Evolutionary conservation across 2,113 vertebrate genomes (phyloP), one percentile per base, ranked within the genome.

Genomic region (Chaetodon trifascialis): DNA sequence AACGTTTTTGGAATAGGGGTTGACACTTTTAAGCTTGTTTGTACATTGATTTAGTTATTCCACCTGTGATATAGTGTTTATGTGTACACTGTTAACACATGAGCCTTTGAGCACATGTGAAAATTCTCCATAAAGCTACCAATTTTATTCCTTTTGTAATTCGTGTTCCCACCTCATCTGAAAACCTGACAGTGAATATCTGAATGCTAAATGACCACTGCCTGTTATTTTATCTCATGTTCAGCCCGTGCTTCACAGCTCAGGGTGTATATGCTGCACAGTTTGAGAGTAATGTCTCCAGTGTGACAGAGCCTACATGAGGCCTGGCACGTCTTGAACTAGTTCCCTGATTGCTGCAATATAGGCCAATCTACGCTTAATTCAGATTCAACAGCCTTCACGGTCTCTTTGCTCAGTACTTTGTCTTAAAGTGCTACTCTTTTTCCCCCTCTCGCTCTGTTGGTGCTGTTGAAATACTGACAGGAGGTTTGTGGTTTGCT

Each of bases 301-400:
- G 81, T 79, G 86, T 83, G 76, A 80, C 47, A 52, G 74, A 89
- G 87, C 65, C 80, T 69, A 83, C 90, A 86, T 92, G 91, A 86
- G 77, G 63, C 77, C 67, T 72, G 88, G 87, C 91, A 93, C 79
- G 76, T 92, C 87, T 91, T 93, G 89, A 93, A 94, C 89, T 89
- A 91, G 76, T 88, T 91, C 86, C 83, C 84, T 34, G 68, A 76
- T 72, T 83, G 80, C 68, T 76, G 86, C 85, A 93, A 95, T 95
- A 93, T 95, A 94, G 93, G 93, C 90, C 94, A 95, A 94, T 94
- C 93, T 94, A 93, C 92, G 92, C 92, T 94, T 94, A 92, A 91
- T 93, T 93, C 90, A 91, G 81, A 92, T 90, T 92, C 90, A 84
- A 60, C 87, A 83, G 84, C 83, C 87, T 88, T 85, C 73, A 83